A percentile compares a stretch with the other conserved stretches of the same genome.
Evolutionary conservation across 2,888 invertebrate species (phyloP).

Genomic region (Drosophila macrothrix): DNA sequence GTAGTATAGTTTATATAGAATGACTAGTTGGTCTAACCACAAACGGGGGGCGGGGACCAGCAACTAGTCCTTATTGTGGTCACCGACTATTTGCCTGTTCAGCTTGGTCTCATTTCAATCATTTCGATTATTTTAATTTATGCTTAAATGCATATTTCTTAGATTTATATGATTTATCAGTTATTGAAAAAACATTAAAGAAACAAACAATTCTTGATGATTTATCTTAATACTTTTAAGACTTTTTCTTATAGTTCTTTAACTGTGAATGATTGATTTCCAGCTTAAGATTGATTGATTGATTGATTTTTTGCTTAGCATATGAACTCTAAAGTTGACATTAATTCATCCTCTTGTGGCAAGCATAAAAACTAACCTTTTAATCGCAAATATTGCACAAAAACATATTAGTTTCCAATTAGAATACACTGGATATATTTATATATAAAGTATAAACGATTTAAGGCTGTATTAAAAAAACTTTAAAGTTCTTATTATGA

Average conservation of each 20-base stretch:
- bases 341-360: background rate
- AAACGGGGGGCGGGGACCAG: background rate
- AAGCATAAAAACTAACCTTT: background rate
- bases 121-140: background rate
- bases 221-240: background rate
- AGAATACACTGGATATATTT: background rate
- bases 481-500: background rate
- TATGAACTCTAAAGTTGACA: background rate
- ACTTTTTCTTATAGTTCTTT: background rate
- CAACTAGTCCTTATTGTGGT: constrained; percentile 2
- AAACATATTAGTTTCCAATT: background rate
- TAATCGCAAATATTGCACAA: background rate
- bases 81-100: background rate
- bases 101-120: background rate
- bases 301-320: rapidly evolving
- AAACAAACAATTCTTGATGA: background rate
- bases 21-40: background rate
- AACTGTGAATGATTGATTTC: background rate
- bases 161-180: background rate
- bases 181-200: background rate
- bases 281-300: background rate
- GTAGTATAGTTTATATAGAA: background rate
- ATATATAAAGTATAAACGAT: background rate
- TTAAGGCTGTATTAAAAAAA: too few species aligned
- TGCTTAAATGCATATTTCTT: too few species aligned